phyloP scores from a whole-genome alignment of 2,888 invertebrate genomes.

The Antheraea assamensis region DNA sequence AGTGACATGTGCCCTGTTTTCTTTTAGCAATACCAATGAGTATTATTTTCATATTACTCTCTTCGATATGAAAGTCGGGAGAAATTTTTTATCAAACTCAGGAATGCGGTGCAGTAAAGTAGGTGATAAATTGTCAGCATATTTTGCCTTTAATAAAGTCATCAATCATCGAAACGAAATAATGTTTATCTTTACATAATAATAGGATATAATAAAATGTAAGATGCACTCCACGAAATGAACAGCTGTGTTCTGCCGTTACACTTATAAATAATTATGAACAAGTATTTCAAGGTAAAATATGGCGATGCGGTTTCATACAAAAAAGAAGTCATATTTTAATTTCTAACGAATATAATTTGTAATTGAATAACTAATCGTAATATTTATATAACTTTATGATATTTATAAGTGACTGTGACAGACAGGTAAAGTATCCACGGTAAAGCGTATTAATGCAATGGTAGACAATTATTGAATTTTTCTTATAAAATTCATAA shows the following conservation, averaged over 20 bases:
- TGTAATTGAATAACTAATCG: neutral
- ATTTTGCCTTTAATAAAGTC: neutral
- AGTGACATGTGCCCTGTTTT: neutral
- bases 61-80: neutral
- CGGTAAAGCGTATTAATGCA: no score
- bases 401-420: no score
- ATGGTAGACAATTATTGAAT: no score
- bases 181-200: constrained; percentile 10
- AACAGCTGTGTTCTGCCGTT: constrained; percentile 19
- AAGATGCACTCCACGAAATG: constrained; percentile 7
- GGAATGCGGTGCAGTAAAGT: neutral
- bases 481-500: no score
- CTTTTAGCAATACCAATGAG: neutral
- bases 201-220: constrained; percentile 11
- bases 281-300: constrained; percentile 18
- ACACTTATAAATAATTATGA: constrained; percentile 21
- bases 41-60: neutral
- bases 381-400: no score
- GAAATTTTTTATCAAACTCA: neutral
- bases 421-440: no score
- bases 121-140: neutral
- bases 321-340: neutral
- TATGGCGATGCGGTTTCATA: neutral
- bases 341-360: neutral
- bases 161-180: neutral